Evolutionary conservation across 2,797 vertebrate genomes (phyloP).

Genomic region (Pseudocheirus occidentalis): DNA sequence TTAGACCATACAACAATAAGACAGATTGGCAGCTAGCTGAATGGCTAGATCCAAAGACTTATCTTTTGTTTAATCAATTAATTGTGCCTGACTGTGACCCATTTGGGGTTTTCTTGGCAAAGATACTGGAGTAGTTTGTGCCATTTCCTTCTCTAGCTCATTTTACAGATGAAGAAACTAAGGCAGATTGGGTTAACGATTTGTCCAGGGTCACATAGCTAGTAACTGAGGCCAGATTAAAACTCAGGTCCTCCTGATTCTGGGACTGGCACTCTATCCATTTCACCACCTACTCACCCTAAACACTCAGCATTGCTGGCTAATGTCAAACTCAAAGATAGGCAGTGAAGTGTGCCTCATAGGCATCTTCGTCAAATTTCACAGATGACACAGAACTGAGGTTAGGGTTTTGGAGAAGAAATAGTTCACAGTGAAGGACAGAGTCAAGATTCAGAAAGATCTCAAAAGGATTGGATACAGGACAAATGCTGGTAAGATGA

Average conservation of each 20-base stretch:
- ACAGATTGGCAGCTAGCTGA: background rate
- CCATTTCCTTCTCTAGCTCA: background rate
- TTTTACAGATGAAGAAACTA: background rate
- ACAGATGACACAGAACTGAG: background rate
- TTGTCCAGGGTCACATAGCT: background rate
- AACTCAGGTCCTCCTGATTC: background rate
- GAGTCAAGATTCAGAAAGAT: background rate
- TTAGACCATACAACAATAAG: background rate
- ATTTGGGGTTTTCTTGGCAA: background rate
- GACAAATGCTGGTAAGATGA: background rate
- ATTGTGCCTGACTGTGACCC: background rate
- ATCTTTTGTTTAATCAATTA: background rate
- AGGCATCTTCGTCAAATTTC: background rate
- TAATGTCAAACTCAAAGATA: background rate
- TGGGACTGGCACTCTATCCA: background rate
- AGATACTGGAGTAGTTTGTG: background rate
- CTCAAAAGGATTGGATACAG: background rate
- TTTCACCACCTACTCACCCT: background rate
- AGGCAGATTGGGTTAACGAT: background rate
- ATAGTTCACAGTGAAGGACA: background rate
- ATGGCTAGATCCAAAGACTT: background rate
- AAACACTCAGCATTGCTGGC: background rate
- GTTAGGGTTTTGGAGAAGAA: background rate
- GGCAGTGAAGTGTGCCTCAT: background rate
- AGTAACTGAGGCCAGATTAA: background rate